Percentiles rank a stretch among this genome's conserved stretches.
phyloP scores from a whole-genome alignment of 2,113 vertebrate species.

The Tetrax tetrax region DNA sequence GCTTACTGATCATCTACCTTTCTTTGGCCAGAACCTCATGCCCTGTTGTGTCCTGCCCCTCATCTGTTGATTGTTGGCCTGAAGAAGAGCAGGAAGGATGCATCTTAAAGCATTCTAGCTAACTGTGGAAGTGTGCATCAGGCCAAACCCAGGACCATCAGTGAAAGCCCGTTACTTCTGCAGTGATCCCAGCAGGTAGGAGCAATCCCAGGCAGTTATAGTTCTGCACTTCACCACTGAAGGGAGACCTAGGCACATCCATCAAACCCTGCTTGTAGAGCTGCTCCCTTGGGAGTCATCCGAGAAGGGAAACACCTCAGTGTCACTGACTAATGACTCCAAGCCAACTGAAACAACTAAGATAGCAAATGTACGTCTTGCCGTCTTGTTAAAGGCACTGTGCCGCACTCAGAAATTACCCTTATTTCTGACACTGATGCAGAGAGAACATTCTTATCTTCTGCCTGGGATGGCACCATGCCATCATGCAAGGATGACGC shows the following conservation, averaged over 20 bases:
- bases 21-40: background rate
- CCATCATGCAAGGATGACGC: rapidly evolving
- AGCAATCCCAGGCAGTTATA: background rate
- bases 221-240: background rate
- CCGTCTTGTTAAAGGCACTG: background rate
- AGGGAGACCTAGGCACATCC: background rate
- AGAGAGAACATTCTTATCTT: background rate
- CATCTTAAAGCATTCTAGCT: background rate
- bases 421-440: background rate
- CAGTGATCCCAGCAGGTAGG: background rate
- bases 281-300: background rate
- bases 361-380: background rate
- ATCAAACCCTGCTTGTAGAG: background rate
- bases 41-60: background rate
- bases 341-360: background rate
- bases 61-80: background rate
- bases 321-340: background rate
- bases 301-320: background rate
- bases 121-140: background rate
- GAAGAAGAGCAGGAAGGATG: background rate
- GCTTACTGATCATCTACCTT: background rate
- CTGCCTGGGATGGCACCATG: background rate
- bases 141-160: background rate
- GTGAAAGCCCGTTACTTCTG: background rate
- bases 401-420: background rate